Evolutionary conservation across 2,113 vertebrate genomes (phyloP).

Genomic region (Melanotaenia duboulayi): DNA sequence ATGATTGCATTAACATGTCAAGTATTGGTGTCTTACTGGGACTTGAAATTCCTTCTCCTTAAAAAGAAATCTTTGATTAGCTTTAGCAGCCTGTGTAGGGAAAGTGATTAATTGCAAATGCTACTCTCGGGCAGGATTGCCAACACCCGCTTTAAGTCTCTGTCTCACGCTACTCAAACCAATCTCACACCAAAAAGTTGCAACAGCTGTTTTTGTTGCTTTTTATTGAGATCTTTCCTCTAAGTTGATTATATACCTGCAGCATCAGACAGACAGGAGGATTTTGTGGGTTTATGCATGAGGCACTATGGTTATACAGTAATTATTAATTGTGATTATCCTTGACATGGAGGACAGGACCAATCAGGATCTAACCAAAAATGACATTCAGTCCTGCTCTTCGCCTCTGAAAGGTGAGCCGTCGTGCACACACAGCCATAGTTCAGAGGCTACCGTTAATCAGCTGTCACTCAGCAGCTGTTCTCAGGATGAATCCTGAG

Average conservation of each 20-base stretch:
- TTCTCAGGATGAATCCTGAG: background rate
- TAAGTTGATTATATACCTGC: background rate
- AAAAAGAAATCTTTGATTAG: slow-evolving; percentile 45
- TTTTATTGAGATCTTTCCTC: too few species aligned
- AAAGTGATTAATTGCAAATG: slow-evolving; percentile 25
- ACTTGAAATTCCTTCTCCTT: slow-evolving; percentile 3
- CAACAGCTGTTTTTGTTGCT: background rate
- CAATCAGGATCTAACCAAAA: background rate
- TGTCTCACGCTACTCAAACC: background rate
- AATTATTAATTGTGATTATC: background rate
- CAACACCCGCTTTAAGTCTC: background rate
- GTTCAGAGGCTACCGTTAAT: background rate
- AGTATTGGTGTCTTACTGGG: slow-evolving; percentile 30
- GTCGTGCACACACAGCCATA: too few species aligned
- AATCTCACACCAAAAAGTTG: background rate
- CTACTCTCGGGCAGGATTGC: background rate
- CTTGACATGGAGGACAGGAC: background rate
- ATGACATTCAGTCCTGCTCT: background rate
- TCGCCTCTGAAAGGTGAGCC: background rate
- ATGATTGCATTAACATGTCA: slow-evolving; percentile 56
- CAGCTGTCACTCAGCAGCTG: background rate
- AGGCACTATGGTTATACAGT: too few species aligned
- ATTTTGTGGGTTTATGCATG: background rate
- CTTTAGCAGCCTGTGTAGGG: slow-evolving; percentile 1
- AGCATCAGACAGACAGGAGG: background rate